Percentiles rank a stretch among this genome's conserved stretches.
These are phyloP conservation scores for Nasua narica DNA, from an alignment of 2,797 vertebrate species.

Conservation along the genomic window DNA sequence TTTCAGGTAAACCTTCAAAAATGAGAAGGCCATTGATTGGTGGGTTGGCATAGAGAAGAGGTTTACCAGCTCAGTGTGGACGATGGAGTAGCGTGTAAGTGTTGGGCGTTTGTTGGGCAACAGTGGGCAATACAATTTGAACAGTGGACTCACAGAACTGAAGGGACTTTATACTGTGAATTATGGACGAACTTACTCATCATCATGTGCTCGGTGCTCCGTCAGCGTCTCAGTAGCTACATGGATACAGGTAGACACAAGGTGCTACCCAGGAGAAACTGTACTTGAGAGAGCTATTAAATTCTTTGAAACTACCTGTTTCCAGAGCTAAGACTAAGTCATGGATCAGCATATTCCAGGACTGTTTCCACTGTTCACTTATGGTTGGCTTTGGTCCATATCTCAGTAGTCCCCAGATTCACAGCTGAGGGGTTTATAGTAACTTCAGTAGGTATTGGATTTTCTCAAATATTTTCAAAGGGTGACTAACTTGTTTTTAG, in stretches of 20 bases:
- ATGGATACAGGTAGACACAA: neutral
- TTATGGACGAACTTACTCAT: neutral
- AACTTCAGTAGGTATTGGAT: neutral
- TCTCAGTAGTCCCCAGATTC: neutral
- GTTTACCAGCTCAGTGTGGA: neutral
- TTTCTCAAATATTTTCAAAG: conserved; percentile 5
- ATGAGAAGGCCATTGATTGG: neutral
- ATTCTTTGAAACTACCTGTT: neutral
- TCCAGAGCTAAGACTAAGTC: neutral
- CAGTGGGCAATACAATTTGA: neutral
- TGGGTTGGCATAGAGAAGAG: neutral
- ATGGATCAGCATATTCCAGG: neutral
- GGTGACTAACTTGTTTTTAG: neutral
- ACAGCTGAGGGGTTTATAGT: neutral
- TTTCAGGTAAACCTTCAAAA: neutral
- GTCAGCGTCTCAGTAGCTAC: neutral
- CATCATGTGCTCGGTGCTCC: neutral
- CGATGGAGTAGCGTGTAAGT: neutral
- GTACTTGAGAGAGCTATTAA: neutral
- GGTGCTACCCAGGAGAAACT: neutral
- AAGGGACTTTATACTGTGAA: neutral
- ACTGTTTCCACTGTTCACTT: neutral
- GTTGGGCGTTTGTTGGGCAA: neutral
- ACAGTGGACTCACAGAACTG: neutral
- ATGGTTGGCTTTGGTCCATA: neutral